Evolutionary conservation across 2,113 vertebrate species (phyloP).

Genomic region (Tapirus terrestris): DNA sequence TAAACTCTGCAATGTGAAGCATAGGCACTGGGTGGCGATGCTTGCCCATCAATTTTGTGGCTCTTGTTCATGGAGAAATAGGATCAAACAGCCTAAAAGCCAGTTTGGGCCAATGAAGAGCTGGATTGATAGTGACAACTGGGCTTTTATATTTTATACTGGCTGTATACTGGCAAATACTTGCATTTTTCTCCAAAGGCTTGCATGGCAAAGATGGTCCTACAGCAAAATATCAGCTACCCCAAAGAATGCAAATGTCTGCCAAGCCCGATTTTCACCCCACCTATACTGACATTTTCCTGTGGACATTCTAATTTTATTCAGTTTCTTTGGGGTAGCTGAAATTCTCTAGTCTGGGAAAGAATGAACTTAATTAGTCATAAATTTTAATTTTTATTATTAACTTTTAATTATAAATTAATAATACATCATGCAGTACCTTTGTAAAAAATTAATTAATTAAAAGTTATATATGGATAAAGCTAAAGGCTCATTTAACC

Average conservation of each 20-base stretch:
- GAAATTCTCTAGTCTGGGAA: constrained; percentile 2
- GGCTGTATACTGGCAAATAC: background rate
- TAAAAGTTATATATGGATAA: background rate
- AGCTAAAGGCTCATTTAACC: background rate
- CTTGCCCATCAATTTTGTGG: background rate
- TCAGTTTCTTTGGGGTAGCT: background rate
- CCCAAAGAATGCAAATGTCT: background rate
- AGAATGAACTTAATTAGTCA: background rate
- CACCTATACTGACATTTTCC: background rate
- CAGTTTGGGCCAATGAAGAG: background rate
- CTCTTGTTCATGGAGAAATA: fast-evolving
- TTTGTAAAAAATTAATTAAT: background rate
- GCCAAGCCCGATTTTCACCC: background rate
- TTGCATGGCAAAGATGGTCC: background rate
- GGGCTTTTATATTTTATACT: background rate
- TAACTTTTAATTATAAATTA: too few relatives aligned
- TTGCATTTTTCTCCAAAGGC: background rate
- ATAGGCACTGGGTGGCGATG: constrained; percentile 25
- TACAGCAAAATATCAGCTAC: background rate
- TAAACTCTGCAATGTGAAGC: background rate
- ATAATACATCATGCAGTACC: background rate
- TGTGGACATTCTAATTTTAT: background rate
- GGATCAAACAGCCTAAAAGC: background rate
- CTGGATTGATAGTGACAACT: background rate
- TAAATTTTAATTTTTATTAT: too few relatives aligned